Conservation (phyloP, 64 coral and sea anemone species). For the Montipora cactus region DNA sequence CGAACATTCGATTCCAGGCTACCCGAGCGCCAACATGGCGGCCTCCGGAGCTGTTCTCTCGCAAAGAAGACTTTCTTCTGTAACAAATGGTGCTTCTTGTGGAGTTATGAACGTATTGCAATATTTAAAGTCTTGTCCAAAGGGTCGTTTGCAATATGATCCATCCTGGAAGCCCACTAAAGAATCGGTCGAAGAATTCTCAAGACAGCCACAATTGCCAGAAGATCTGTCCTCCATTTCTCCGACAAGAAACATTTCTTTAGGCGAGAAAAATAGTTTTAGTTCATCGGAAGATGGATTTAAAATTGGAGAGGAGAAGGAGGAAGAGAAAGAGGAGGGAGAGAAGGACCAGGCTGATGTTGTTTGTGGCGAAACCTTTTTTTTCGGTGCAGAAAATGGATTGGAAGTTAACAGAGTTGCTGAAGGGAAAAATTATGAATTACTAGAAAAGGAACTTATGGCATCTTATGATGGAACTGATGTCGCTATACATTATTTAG, state of each 20-base stretch:
- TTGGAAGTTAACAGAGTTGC: background rate
- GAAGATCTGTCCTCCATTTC: background rate
- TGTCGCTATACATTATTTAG: conserved; percentile 47
- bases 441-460: conserved; percentile 45
- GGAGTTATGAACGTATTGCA: conserved; percentile 47
- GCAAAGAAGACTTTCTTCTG: background rate
- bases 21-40: conserved; percentile 19
- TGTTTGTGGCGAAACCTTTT: background rate
- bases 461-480: conserved; percentile 35
- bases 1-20: conserved; percentile 6
- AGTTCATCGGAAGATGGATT: background rate
- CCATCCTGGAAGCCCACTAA: conserved; percentile 52
- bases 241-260: background rate
- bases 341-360: background rate
- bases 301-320: background rate
- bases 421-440: background rate
- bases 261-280: background rate
- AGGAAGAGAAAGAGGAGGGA: background rate
- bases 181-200: conserved; percentile 42
- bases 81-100: background rate
- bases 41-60: background rate
- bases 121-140: conserved; percentile 60
- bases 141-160: conserved; percentile 79
- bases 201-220: conserved; percentile 50
- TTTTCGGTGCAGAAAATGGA: background rate